Evolutionary conservation across 2,797 vertebrate genomes (phyloP), one percentile per base, ranked within the genome.

Genomic region (Oryzias sinensis): DNA sequence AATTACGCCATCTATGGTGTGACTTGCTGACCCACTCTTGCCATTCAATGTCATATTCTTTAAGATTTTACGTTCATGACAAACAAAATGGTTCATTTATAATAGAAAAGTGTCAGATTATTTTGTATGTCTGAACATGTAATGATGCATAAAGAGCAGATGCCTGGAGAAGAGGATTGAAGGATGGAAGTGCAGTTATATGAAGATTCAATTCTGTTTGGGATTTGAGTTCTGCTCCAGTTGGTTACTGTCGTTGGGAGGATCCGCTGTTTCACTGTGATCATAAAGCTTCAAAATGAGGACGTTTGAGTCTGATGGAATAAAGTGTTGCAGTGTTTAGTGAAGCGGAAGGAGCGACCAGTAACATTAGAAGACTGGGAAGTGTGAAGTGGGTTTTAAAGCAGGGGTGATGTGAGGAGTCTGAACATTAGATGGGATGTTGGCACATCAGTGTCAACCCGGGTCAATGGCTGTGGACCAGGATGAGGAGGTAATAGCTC

Each of bases 381-480:
- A 60, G 50, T 43, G 56, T 27, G 17, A 59, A 52, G 33, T 13
- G 27, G 44, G 65, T 49, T 15, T 29, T 22, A 68, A 62, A 62
- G 57, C 61, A 53, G 59, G 44, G 68, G 51, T 62, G 57, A 53
- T 68, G 50, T 54, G 53, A 42, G 64, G 55, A 68, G 62, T 69
- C 66, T 69, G 72, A 86, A 82, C 85, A 87, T 85, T 76, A 88
- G 88, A 84, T 84, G 82, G 81, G 84, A 87, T 85, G 80, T 88
- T 82, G 74, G 77, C 55, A 25, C 76, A 71, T 80, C 70, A 49
- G 79, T 87, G 88, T 87, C 82, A 72, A 65, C 59, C 61, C 47
- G 79, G 90, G 89, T 91, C 90, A 90, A 66, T 65, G 70, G 74
- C 69, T 82, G 61, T 57, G 56, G 65, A 77, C 59, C 74, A 65